Evolutionary conservation across 2,113 vertebrate genomes (phyloP).

Genomic region (Pluvianellus socialis): DNA sequence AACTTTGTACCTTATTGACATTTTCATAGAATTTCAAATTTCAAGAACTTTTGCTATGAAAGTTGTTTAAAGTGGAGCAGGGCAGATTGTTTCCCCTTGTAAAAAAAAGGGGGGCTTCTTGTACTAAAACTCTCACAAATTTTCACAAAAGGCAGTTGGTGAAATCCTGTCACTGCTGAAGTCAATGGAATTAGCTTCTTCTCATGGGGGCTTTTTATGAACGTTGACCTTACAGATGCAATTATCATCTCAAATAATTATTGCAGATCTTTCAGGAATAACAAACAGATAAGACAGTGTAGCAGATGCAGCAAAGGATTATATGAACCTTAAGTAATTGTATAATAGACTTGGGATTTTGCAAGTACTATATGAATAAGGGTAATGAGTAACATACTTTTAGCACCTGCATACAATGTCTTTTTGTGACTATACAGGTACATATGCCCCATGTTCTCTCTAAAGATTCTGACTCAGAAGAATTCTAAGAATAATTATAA

Average conservation of each 20-base stretch:
- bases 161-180: not conserved
- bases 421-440: not conserved
- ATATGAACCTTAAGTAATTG: not conserved
- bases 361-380: not conserved
- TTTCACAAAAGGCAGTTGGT: not conserved
- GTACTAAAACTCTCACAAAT: not conserved
- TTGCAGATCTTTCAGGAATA: not conserved
- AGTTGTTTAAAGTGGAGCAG: not conserved
- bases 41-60: not conserved
- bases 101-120: not conserved
- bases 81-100: not conserved
- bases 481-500: not conserved
- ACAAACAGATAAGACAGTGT: not conserved
- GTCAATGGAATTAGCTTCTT: not conserved
- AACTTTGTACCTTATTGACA: constrained; percentile 1
- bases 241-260: not conserved
- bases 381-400: not conserved
- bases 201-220: not conserved
- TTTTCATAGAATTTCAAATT: not conserved
- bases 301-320: not conserved
- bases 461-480: not conserved
- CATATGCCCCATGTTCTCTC: not conserved
- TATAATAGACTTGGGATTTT: not conserved
- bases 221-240: not conserved
- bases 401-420: not conserved